Conservation (phyloP, 2,888 invertebrate species). For the Actias luna region DNA sequence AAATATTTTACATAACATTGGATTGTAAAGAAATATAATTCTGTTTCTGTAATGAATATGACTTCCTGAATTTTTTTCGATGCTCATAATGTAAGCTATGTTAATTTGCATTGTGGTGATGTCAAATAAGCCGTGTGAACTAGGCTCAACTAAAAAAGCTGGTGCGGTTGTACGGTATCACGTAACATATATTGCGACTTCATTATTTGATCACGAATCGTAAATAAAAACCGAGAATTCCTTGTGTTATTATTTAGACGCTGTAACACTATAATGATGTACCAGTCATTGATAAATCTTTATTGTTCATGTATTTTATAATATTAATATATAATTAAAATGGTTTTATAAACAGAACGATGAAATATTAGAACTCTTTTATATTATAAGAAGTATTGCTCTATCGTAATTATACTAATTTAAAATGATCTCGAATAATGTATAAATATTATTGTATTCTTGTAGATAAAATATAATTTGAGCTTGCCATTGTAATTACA, state of each 20-base stretch:
- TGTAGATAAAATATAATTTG: too few relatives aligned
- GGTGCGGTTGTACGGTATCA: conserved; percentile 31
- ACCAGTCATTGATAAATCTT: background rate
- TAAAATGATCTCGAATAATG: background rate
- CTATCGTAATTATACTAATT: background rate
- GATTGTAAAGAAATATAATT: background rate
- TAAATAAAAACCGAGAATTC: conserved; percentile 31
- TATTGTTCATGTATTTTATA: background rate
- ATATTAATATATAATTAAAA: background rate
- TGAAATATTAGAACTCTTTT: background rate
- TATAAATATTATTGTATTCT: too few relatives aligned
- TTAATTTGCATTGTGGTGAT: conserved; percentile 33
- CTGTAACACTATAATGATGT: background rate
- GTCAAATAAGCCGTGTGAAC: conserved; percentile 39
- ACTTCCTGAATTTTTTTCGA: conserved; percentile 16
- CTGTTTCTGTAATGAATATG: conserved; percentile 24
- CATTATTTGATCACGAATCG: conserved; percentile 37
- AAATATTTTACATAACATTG: background rate
- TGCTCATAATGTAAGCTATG: conserved; percentile 27
- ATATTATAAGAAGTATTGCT: background rate
- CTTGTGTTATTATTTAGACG: background rate
- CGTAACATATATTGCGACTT: conserved; percentile 38
- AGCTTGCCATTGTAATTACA: too few relatives aligned
- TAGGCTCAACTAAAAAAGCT: conserved; percentile 35
- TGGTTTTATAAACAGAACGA: background rate